Evolutionary conservation across 2,113 vertebrate species (phyloP).

Genomic region (Daphoenositta chrysoptera): DNA sequence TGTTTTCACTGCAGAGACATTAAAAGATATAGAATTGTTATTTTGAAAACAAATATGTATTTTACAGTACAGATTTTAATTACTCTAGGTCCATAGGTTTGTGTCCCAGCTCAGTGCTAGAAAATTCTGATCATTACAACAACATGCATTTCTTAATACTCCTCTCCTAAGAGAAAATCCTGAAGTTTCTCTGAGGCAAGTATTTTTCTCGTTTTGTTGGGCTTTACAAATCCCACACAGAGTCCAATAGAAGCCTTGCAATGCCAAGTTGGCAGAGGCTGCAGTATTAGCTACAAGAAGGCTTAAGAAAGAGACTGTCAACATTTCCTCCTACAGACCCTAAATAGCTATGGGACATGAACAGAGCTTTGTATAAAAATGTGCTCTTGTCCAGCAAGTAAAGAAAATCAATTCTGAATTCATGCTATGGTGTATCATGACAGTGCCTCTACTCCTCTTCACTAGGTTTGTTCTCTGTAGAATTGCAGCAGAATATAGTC

Average conservation of each 20-base stretch:
- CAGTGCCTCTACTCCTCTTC: neutral
- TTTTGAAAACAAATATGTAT: neutral
- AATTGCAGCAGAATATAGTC: neutral
- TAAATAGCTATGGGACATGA: conserved; percentile 61
- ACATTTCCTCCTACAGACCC: conserved; percentile 60
- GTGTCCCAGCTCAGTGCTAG: neutral
- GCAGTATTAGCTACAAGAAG: conserved; percentile 64
- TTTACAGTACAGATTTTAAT: neutral
- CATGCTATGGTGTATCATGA: neutral
- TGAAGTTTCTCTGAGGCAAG: conserved; percentile 9
- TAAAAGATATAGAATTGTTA: neutral
- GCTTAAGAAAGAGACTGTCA: conserved; percentile 71
- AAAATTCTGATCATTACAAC: neutral
- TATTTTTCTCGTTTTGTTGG: conserved; percentile 33
- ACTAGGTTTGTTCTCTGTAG: neutral
- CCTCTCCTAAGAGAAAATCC: conserved; percentile 28
- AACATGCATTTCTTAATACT: neutral
- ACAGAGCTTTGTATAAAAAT: conserved; percentile 63
- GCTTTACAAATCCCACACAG: conserved; percentile 40
- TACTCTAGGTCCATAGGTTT: neutral
- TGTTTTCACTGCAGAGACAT: neutral
- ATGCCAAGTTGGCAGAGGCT: conserved; percentile 63
- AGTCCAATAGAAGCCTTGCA: conserved; percentile 36
- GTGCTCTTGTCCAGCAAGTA: conserved; percentile 28
- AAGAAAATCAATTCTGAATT: conserved; percentile 52